Conservation (phyloP, 2,113 vertebrate genomes). For the Antennarius striatus region DNA sequence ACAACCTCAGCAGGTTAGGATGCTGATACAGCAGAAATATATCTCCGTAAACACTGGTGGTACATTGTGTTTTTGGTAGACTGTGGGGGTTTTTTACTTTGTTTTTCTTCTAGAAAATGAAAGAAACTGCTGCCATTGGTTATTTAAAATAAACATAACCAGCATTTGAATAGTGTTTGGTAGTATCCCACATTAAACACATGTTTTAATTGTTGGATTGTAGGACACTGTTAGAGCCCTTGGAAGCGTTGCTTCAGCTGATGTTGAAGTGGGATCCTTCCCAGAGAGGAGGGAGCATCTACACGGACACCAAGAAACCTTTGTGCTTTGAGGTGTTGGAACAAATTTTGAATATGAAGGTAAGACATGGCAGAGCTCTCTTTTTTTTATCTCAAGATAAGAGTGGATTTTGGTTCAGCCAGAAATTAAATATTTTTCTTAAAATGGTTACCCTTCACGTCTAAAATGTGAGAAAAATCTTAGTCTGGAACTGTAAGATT, state of each 20-base stretch:
- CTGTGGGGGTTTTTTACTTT: no score
- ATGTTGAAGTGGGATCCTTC: constrained; percentile 94
- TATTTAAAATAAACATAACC: neutral
- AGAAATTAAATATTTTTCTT: neutral
- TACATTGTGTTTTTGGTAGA: neutral
- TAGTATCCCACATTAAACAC: neutral
- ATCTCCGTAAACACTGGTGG: neutral
- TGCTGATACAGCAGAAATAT: neutral
- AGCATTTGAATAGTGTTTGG: no score
- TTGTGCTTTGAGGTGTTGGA: constrained; percentile 90
- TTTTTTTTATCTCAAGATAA: neutral
- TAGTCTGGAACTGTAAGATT: no score
- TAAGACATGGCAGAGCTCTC: constrained; percentile 42
- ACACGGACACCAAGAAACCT: constrained; percentile 76
- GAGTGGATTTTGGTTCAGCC: neutral
- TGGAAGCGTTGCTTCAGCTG: constrained; percentile 90
- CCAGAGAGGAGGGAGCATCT: constrained; percentile 85
- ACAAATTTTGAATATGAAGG: constrained; percentile 91
- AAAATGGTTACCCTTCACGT: neutral
- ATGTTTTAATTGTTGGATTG: neutral
- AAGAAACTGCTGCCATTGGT: neutral
- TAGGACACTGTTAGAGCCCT: constrained; percentile 88
- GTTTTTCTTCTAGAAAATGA: neutral
- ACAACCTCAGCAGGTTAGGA: constrained; percentile 89
- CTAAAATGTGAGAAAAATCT: neutral